These are phyloP conservation scores for Eurystomus gularis DNA, from an alignment of 2,113 vertebrate species.

Conservation along the genomic window DNA sequence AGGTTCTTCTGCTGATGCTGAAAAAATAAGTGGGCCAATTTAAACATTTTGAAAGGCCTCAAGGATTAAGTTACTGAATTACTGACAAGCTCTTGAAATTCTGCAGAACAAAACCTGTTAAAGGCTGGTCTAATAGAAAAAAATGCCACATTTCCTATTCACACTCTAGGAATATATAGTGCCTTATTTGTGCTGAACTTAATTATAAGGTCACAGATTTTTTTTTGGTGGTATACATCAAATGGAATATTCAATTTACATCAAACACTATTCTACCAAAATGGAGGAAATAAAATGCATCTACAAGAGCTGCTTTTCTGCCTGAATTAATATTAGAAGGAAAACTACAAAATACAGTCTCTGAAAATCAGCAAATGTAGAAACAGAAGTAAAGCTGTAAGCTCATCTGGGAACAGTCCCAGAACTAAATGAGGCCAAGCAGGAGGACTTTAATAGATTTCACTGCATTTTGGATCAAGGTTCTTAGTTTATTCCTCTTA, in stretches of 20 bases:
- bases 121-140: neutral
- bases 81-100: neutral
- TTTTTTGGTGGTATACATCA: neutral
- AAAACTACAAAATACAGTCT: neutral
- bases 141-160: neutral
- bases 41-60: slow-evolving; percentile 34
- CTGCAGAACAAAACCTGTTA: slow-evolving; percentile 2
- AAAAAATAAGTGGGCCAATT: slow-evolving; percentile 18
- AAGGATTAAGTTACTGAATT: neutral
- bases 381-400: neutral
- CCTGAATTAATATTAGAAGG: neutral
- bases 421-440: neutral
- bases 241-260: slow-evolving; percentile 50
- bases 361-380: neutral
- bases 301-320: neutral
- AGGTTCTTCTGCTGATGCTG: neutral
- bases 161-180: slow-evolving; percentile 1
- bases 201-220: slow-evolving; percentile 1
- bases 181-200: slow-evolving; percentile 24
- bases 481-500: neutral
- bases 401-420: neutral
- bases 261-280: neutral
- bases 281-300: neutral
- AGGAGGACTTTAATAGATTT: neutral
- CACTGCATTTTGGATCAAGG: neutral